phyloP scores from a whole-genome alignment of 1,140 invertebrate genomes.

The Delia radicum region DNA sequence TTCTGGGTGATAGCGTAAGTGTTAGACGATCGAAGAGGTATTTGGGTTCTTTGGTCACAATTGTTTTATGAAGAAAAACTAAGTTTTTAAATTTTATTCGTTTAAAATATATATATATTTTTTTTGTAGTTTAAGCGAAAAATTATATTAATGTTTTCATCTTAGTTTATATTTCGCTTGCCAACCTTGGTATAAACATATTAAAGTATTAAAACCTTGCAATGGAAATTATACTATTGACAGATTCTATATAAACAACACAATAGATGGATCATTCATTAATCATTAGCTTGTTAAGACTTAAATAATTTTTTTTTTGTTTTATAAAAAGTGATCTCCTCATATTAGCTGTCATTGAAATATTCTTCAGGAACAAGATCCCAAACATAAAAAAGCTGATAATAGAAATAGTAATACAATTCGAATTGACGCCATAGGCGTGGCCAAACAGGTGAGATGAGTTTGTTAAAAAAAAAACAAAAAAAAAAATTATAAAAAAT shows the following conservation, averaged over 20 bases:
- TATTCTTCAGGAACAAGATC: neutral
- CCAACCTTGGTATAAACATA: too few species aligned
- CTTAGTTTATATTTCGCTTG: too few species aligned
- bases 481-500: neutral
- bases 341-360: neutral
- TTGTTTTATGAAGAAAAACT: too few species aligned
- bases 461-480: neutral
- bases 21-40: too few species aligned
- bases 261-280: neutral
- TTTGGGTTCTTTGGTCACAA: too few species aligned
- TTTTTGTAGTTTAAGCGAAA: too few species aligned
- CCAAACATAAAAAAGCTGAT: neutral
- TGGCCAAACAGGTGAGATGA: constrained; percentile 6
- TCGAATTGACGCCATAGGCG: neutral
- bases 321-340: neutral
- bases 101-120: too few species aligned
- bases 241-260: constrained; percentile 7
- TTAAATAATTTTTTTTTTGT: too few species aligned
- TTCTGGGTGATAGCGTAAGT: too few species aligned
- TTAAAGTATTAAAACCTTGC: neutral
- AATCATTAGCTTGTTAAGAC: constrained; percentile 12
- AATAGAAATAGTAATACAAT: neutral
- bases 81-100: too few species aligned
- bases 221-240: constrained; percentile 6
- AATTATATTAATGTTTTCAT: too few species aligned